phyloP scores from a whole-genome alignment of 2,888 invertebrate genomes.

The Agrotis clavis region DNA sequence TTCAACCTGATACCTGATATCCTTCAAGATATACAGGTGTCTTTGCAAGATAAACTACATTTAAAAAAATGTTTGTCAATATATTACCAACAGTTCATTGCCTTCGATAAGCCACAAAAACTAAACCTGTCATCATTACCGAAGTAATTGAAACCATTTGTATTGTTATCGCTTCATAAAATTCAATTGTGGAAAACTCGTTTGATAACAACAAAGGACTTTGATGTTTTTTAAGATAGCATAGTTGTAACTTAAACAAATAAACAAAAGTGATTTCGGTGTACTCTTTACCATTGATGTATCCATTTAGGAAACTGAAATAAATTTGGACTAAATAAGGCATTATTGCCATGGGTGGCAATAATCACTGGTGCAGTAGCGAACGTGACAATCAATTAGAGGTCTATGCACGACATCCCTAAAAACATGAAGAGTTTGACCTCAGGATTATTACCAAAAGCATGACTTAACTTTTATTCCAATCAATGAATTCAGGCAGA shows the following conservation, averaged over 20 bases:
- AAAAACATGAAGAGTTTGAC: neutral
- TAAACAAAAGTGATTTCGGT: constrained; percentile 3
- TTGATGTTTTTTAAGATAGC: constrained; percentile 16
- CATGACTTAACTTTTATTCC: neutral
- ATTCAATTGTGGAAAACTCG: constrained; percentile 44
- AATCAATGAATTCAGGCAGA: neutral
- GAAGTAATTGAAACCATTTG: constrained; percentile 61
- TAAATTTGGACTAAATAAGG: neutral
- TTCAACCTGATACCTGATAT: too few species aligned
- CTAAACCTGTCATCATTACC: constrained; percentile 46
- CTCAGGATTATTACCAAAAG: neutral
- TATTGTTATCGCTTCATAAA: constrained; percentile 53
- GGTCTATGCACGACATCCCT: neutral
- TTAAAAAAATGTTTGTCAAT: constrained; percentile 26
- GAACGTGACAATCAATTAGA: neutral
- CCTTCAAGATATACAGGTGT: too few species aligned
- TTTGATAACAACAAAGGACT: constrained; percentile 42
- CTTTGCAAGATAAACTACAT: too few species aligned
- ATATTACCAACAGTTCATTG: constrained; percentile 60
- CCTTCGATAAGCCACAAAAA: constrained; percentile 56
- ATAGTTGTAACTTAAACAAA: constrained; percentile 14
- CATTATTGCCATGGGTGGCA: neutral
- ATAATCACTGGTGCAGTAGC: neutral
- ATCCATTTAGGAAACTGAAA: neutral
- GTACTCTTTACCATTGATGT: neutral